Conservation (phyloP, 2,113 vertebrate species). For the Ranitomeya imitator region DNA sequence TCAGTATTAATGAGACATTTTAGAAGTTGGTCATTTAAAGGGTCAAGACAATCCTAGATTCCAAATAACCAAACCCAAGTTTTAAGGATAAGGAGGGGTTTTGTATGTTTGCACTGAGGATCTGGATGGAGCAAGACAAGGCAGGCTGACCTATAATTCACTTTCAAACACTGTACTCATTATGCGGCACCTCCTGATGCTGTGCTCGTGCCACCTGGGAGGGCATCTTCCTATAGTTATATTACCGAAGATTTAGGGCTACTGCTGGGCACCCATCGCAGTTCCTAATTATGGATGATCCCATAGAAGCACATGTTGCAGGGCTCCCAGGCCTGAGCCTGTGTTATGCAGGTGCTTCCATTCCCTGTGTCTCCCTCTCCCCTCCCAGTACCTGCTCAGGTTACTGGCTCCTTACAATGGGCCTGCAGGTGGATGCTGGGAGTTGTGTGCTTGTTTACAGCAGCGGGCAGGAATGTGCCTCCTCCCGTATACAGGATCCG, state of each 20-base stretch:
- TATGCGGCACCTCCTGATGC: too few relatives aligned
- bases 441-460: slow-evolving; percentile 4
- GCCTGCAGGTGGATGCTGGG: not conserved
- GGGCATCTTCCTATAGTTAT: too few relatives aligned
- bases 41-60: too few relatives aligned
- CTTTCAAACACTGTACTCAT: too few relatives aligned
- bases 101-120: not conserved
- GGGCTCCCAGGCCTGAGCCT: not conserved
- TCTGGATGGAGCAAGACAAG: not conserved
- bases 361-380: not conserved
- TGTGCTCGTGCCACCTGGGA: too few relatives aligned
- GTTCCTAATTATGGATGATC: not conserved
- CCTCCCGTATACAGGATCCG: not conserved
- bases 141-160: not conserved
- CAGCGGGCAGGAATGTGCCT: not conserved
- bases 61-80: too few relatives aligned
- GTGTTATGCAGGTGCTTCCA: not conserved
- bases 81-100: not conserved
- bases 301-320: not conserved
- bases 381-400: slow-evolving; percentile 4
- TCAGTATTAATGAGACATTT: too few relatives aligned
- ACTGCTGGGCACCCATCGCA: too few relatives aligned
- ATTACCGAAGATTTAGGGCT: too few relatives aligned
- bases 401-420: slow-evolving; percentile 22
- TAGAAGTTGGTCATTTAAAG: too few relatives aligned